Percentiles rank a stretch among this genome's conserved stretches.
phyloP scores from a whole-genome alignment of 23 tunicate genomes.

The Trididemnum miniatum region DNA sequence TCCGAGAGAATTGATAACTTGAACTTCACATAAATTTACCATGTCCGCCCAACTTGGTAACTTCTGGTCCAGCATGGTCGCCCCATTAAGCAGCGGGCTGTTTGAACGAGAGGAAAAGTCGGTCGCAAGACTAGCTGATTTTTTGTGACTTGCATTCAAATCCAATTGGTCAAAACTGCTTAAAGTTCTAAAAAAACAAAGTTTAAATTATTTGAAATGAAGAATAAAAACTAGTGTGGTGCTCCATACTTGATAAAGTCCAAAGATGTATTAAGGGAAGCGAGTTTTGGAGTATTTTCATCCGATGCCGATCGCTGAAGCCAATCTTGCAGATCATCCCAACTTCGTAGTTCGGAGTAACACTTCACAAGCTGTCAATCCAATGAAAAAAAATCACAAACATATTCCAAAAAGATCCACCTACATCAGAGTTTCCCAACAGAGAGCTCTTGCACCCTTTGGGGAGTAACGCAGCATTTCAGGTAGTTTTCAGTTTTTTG shows the following conservation, averaged over 20 bases:
- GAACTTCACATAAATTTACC: conserved; percentile 29
- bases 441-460: too few relatives aligned
- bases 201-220: too few relatives aligned
- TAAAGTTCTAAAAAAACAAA: conserved; percentile 44
- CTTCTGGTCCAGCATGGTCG: not conserved
- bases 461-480: too few relatives aligned
- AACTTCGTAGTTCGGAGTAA: conserved; percentile 45
- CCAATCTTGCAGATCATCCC: conserved; percentile 61
- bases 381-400: not conserved
- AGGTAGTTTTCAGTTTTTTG: too few relatives aligned
- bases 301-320: conserved; percentile 16
- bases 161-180: conserved; percentile 59
- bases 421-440: too few relatives aligned
- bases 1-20: conserved; percentile 1
- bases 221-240: not conserved
- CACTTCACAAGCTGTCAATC: conserved; percentile 51
- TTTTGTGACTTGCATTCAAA: not conserved
- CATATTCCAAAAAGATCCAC: too few relatives aligned
- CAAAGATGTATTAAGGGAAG: conserved; percentile 21
- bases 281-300: not conserved
- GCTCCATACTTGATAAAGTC: conserved; percentile 58
- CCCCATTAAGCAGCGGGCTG: conserved; percentile 21
- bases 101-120: conserved; percentile 9
- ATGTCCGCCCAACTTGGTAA: conserved; percentile 38
- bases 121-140: not conserved